phyloP scores from a whole-genome alignment of 2,113 vertebrate genomes.

The Cheilinus undulatus region DNA sequence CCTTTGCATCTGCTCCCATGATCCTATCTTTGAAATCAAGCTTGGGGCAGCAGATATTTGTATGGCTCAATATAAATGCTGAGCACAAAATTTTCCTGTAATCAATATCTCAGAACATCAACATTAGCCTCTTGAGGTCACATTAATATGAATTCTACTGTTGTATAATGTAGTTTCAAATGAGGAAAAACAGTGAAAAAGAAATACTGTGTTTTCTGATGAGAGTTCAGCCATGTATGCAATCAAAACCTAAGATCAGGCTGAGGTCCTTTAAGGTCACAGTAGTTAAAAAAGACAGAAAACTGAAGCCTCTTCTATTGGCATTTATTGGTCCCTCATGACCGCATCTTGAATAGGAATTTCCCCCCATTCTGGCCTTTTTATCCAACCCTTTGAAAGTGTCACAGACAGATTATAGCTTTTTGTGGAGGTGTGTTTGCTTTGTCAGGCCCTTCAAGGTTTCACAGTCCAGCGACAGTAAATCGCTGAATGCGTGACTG shows the following conservation, averaged over 20 bases:
- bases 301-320: slow-evolving; percentile 5
- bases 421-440: slow-evolving; percentile 19
- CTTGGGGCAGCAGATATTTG: slow-evolving; percentile 20
- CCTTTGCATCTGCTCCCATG: slow-evolving; percentile 30
- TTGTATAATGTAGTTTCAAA: slow-evolving; percentile 35
- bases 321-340: slow-evolving; percentile 10
- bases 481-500: slow-evolving; percentile 31
- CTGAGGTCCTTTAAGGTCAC: slow-evolving; percentile 1
- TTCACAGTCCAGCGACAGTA: slow-evolving; percentile 35
- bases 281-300: slow-evolving; percentile 7
- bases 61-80: slow-evolving; percentile 35
- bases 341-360: not conserved
- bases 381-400: slow-evolving; percentile 8
- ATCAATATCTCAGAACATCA: slow-evolving; percentile 56
- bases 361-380: slow-evolving; percentile 1
- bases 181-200: slow-evolving; percentile 2
- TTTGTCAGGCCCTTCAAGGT: slow-evolving; percentile 10
- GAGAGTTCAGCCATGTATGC: not conserved
- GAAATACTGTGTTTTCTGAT: not conserved
- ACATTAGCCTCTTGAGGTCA: slow-evolving; percentile 13
- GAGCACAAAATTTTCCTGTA: slow-evolving; percentile 16
- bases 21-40: slow-evolving; percentile 3
- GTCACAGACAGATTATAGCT: slow-evolving; percentile 4
- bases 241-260: not conserved
- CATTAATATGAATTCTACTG: slow-evolving; percentile 46